Evolutionary conservation across 2,797 vertebrate genomes (phyloP).

Genomic region (Botia kubotai): DNA sequence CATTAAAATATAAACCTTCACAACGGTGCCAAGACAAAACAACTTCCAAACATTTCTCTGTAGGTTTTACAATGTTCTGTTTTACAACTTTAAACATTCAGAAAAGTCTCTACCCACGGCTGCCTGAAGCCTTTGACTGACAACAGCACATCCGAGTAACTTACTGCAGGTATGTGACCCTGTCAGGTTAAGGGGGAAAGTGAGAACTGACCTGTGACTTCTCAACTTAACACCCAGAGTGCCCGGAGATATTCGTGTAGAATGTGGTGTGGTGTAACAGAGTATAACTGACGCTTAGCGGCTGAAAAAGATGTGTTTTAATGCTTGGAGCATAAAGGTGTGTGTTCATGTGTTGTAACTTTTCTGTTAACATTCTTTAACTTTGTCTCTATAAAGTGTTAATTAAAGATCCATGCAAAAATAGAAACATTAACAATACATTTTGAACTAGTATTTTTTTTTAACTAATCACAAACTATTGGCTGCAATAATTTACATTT

Average conservation of each 20-base stretch:
- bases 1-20: neutral
- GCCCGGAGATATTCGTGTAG: slow-evolving; percentile 10
- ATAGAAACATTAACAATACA: no score
- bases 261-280: neutral
- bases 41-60: neutral
- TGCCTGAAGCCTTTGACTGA: slow-evolving; percentile 51
- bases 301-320: slow-evolving; percentile 9
- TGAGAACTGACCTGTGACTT: slow-evolving; percentile 50
- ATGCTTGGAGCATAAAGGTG: neutral
- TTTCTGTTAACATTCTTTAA: no score
- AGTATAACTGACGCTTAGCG: neutral
- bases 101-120: neutral
- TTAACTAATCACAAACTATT: no score
- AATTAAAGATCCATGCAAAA: neutral
- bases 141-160: slow-evolving; percentile 53
- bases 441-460: no score
- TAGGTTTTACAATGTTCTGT: slow-evolving; percentile 6
- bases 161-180: slow-evolving; percentile 64
- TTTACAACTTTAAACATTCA: neutral
- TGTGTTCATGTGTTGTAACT: no score
- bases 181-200: slow-evolving; percentile 28
- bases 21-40: neutral
- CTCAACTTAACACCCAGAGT: slow-evolving; percentile 41
- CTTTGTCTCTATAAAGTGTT: neutral
- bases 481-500: no score